These are phyloP conservation scores for Enteromius viviparus DNA, from an alignment of 2,797 vertebrate species.

Conservation along the genomic window DNA sequence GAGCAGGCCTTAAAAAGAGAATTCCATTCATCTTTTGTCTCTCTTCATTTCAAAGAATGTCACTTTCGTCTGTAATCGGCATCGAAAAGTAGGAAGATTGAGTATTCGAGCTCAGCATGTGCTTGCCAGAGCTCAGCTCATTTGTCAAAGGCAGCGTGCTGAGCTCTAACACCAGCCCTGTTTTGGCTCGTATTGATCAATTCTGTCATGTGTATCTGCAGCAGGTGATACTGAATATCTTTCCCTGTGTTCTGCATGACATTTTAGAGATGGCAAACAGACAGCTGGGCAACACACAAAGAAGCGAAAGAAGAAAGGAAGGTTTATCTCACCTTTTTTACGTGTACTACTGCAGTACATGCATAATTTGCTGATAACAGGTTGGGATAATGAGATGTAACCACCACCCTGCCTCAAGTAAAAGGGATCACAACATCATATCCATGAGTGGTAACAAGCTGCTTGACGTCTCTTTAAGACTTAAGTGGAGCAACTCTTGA, in stretches of 20 bases:
- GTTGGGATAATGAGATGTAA: constrained; percentile 1
- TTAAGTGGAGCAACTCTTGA: background rate
- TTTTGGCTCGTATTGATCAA: constrained; percentile 75
- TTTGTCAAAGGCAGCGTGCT: constrained; percentile 72
- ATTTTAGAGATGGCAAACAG: constrained; percentile 26
- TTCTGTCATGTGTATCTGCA: constrained; percentile 65
- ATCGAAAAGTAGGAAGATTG: constrained; percentile 62
- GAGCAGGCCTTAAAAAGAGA: constrained; percentile 33
- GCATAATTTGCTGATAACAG: constrained; percentile 5
- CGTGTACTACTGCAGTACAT: constrained; percentile 4
- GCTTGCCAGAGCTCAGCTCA: constrained; percentile 67
- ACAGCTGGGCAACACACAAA: background rate
- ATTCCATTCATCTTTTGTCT: constrained; percentile 72
- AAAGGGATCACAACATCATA: background rate
- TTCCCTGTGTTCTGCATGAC: constrained; percentile 11
- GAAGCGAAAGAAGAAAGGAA: background rate
- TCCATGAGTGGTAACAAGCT: background rate
- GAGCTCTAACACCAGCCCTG: constrained; percentile 57
- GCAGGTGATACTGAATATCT: constrained; percentile 63
- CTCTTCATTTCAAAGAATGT: constrained; percentile 67
- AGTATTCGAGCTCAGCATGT: constrained; percentile 72
- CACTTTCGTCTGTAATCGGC: constrained; percentile 66
- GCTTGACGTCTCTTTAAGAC: background rate
- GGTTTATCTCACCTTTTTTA: background rate
- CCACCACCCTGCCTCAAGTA: background rate